Evolutionary conservation across 2,797 vertebrate genomes (phyloP).

Genomic region (Cephalopachus bancanus): DNA sequence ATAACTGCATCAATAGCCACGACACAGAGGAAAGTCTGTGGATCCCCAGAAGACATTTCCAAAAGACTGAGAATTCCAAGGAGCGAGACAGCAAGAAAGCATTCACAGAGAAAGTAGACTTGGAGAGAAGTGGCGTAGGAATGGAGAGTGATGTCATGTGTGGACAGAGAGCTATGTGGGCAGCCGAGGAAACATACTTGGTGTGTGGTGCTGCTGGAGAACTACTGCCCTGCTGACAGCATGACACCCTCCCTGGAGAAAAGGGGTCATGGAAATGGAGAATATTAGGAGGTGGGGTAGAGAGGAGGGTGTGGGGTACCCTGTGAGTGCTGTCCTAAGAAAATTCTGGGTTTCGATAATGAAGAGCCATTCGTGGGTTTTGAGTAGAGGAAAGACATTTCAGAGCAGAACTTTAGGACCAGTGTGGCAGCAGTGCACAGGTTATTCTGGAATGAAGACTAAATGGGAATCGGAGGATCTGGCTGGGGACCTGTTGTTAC

Average conservation of each 20-base stretch:
- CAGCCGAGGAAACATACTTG: not conserved
- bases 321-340: not conserved
- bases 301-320: not conserved
- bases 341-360: not conserved
- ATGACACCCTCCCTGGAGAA: not conserved
- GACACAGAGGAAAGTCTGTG: not conserved
- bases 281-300: not conserved
- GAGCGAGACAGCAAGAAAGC: not conserved
- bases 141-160: not conserved
- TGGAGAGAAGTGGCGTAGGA: not conserved
- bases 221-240: not conserved
- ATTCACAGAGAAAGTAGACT: not conserved
- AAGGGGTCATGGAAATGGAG: not conserved
- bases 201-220: not conserved
- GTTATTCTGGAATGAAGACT: conserved; percentile 5
- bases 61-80: not conserved
- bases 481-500: not conserved
- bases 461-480: not conserved
- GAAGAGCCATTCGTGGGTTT: not conserved
- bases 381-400: not conserved
- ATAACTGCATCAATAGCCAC: not conserved
- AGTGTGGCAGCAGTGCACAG: not conserved
- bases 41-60: not conserved
- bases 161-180: not conserved
- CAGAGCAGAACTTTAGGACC: not conserved